Conservation (phyloP, 2,113 vertebrate genomes). For the Probosciger aterrimus region DNA sequence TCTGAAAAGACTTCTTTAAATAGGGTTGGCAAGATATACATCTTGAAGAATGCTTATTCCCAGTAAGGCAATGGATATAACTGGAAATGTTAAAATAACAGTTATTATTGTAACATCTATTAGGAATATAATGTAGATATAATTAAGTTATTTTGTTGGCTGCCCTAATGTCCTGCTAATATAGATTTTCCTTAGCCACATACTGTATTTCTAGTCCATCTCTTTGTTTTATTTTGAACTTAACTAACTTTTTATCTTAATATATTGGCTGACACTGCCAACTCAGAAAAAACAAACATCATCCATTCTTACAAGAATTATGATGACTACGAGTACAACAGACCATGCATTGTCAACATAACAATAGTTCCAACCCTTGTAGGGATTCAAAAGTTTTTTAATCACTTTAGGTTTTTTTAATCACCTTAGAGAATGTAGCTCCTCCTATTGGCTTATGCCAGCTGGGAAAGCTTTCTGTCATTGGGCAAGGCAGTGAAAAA, state of each 20-base stretch:
- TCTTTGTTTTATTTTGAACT: background rate
- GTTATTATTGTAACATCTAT: background rate
- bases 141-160: background rate
- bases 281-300: background rate
- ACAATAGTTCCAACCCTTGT: background rate
- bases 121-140: background rate
- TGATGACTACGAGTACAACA: background rate
- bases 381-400: background rate
- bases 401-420: background rate
- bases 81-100: background rate
- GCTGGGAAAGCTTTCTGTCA: background rate
- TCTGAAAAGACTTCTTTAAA: background rate
- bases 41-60: background rate
- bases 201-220: background rate
- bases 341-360: background rate
- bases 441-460: background rate
- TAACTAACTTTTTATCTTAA: background rate
- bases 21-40: background rate
- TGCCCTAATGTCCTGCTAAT: background rate
- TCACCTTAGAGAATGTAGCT: background rate
- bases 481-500: background rate
- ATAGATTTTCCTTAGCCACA: background rate
- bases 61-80: background rate
- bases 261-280: background rate
- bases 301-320: background rate